Conservation (phyloP, 2,888 invertebrate species). For the Volucella inflata region DNA sequence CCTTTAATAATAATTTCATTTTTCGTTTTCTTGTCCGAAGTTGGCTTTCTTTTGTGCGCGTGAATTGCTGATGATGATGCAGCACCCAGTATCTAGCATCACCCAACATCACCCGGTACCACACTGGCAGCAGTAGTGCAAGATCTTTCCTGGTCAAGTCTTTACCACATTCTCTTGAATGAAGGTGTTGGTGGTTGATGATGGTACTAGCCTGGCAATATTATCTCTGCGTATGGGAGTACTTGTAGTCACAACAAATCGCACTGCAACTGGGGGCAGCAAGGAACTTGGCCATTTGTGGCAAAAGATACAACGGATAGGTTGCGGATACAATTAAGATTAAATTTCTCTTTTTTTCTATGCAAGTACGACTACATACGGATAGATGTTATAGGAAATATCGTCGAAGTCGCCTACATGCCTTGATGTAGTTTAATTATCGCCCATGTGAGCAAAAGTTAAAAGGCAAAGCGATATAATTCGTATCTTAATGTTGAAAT, state of each 20-base stretch:
- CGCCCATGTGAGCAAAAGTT: conserved; percentile 56
- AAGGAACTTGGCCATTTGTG: conserved; percentile 53
- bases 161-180: conserved; percentile 32
- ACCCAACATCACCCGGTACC: neutral
- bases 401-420: conserved; percentile 69
- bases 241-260: conserved; percentile 66
- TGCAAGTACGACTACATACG: conserved; percentile 22
- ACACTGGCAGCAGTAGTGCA: conserved; percentile 33
- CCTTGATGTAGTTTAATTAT: conserved; percentile 73
- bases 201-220: conserved; percentile 22
- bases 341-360: conserved; percentile 70
- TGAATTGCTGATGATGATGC: conserved; percentile 69
- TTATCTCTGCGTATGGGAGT: conserved; percentile 46
- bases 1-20: conserved; percentile 76
- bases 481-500: conserved; percentile 23
- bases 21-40: conserved; percentile 53
- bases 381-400: conserved; percentile 62
- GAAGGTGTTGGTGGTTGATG: conserved; percentile 52
- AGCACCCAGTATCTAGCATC: conserved; percentile 35
- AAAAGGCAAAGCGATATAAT: conserved; percentile 7
- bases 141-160: conserved; percentile 63
- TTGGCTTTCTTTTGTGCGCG: conserved; percentile 72
- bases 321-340: conserved; percentile 75
- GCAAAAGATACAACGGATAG: conserved; percentile 65
- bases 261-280: conserved; percentile 58